A percentile compares a stretch with the other conserved stretches of the same genome.
phyloP scores from a whole-genome alignment of 2,113 vertebrate species.

The Crotalus tigris region DNA sequence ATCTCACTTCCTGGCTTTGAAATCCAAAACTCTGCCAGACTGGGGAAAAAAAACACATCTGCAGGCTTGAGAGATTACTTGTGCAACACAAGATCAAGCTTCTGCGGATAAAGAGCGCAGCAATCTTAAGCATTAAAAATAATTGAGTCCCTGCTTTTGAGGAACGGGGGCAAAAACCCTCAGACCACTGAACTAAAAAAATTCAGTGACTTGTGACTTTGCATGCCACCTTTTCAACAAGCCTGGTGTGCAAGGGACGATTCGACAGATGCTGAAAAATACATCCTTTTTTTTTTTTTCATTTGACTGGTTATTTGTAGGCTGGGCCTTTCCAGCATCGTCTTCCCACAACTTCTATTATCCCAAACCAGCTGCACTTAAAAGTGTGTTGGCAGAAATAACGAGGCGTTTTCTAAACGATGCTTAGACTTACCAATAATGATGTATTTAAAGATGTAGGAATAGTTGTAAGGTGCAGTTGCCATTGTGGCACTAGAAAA shows the following conservation, averaged over 20 bases:
- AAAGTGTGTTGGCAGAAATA: not conserved
- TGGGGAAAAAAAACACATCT: not conserved
- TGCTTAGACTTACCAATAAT: slow-evolving; percentile 89
- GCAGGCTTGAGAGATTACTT: not conserved
- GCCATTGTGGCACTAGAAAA: slow-evolving; percentile 89
- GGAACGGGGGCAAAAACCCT: no score
- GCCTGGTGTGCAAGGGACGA: not conserved
- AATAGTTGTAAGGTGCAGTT: slow-evolving; percentile 98
- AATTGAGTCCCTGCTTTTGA: no score
- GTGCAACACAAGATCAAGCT: no score
- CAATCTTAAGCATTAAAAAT: no score
- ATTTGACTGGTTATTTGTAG: not conserved
- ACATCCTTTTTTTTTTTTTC: not conserved
- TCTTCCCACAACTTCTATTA: not conserved
- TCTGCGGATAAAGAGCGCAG: no score
- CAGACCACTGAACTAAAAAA: no score
- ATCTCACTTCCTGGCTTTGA: not conserved
- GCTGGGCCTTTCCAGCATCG: no score
- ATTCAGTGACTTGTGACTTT: not conserved
- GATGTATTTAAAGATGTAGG: slow-evolving; percentile 99
- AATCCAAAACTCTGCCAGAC: not conserved
- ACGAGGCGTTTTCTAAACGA: not conserved
- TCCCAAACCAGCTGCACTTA: not conserved
- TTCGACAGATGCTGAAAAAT: not conserved
- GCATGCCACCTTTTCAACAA: not conserved